phyloP scores from a whole-genome alignment of 2,888 invertebrate species.

The Drepana falcataria region DNA sequence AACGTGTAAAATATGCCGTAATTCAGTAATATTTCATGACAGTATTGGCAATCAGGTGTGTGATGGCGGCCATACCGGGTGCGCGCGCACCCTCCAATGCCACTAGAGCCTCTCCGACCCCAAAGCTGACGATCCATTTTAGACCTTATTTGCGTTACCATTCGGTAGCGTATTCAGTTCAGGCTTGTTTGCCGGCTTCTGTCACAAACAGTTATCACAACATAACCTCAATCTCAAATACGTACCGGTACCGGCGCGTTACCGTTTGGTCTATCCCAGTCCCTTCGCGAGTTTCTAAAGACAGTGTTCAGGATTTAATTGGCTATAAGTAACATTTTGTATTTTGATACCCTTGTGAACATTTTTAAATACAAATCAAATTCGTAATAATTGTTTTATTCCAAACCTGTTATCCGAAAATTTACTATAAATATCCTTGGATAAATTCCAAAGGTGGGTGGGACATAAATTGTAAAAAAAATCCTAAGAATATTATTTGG shows the following conservation, averaged over 20 bases:
- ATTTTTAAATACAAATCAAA: slow-evolving; percentile 58
- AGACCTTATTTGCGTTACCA: slow-evolving; percentile 47
- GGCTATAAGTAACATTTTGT: slow-evolving; percentile 53
- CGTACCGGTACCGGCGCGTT: slow-evolving; percentile 59
- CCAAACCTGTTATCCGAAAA: slow-evolving; percentile 29
- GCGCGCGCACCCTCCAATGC: slow-evolving; percentile 70
- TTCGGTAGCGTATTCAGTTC: slow-evolving; percentile 46
- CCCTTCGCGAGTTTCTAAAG: slow-evolving; percentile 22
- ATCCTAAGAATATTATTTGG: too few species aligned
- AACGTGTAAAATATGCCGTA: slow-evolving; percentile 46
- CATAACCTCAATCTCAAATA: slow-evolving; percentile 73
- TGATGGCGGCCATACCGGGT: slow-evolving; percentile 70
- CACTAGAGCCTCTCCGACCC: slow-evolving; percentile 45
- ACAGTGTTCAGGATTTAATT: slow-evolving; percentile 43
- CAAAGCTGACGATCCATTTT: slow-evolving; percentile 47
- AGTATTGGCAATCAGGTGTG: slow-evolving; percentile 70
- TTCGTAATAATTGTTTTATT: slow-evolving; percentile 66
- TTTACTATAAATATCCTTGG: neutral
- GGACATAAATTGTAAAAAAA: too few species aligned
- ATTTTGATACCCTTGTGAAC: slow-evolving; percentile 35
- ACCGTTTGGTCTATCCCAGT: slow-evolving; percentile 26
- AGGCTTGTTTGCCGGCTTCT: slow-evolving; percentile 53
- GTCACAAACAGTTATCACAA: slow-evolving; percentile 70
- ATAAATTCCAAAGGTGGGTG: neutral
- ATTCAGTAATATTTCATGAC: slow-evolving; percentile 62